Evolutionary conservation across 1,140 invertebrate species (phyloP).

Genomic region (Tetraneura akinire): DNA sequence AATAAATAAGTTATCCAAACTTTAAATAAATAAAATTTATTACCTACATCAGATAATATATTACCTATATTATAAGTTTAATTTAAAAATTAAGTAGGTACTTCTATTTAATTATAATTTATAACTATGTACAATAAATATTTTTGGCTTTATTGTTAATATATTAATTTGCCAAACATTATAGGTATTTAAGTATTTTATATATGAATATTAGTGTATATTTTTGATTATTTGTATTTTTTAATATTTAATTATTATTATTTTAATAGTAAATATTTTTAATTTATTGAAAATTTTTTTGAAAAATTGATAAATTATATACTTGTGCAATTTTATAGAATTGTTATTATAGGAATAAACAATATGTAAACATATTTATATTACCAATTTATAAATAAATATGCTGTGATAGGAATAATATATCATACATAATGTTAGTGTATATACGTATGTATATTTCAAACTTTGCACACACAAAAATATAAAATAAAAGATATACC

Average conservation of each 20-base stretch:
- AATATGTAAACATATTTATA: too few species aligned
- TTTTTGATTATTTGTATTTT: neutral
- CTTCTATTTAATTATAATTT: neutral
- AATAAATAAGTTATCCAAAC: neutral
- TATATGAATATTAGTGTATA: too few species aligned
- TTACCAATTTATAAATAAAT: neutral
- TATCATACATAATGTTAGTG: too few species aligned
- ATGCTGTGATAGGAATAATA: too few species aligned
- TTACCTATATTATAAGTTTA: neutral
- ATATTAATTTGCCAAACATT: neutral
- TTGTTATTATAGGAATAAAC: too few species aligned
- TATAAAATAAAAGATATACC: neutral
- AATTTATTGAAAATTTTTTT: too few species aligned
- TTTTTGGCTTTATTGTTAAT: neutral
- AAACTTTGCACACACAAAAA: neutral
- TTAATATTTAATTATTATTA: too few species aligned
- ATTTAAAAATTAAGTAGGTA: neutral
- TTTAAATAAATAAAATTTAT: neutral
- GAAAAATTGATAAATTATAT: too few species aligned
- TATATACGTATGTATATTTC: neutral
- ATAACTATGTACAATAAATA: neutral
- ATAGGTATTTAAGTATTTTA: too few species aligned
- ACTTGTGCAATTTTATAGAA: too few species aligned
- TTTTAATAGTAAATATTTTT: too few species aligned
- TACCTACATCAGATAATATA: neutral